These are phyloP conservation scores for Drosophila asahinai DNA, from an alignment of 1,140 invertebrate genomes.

Conservation along the genomic window DNA sequence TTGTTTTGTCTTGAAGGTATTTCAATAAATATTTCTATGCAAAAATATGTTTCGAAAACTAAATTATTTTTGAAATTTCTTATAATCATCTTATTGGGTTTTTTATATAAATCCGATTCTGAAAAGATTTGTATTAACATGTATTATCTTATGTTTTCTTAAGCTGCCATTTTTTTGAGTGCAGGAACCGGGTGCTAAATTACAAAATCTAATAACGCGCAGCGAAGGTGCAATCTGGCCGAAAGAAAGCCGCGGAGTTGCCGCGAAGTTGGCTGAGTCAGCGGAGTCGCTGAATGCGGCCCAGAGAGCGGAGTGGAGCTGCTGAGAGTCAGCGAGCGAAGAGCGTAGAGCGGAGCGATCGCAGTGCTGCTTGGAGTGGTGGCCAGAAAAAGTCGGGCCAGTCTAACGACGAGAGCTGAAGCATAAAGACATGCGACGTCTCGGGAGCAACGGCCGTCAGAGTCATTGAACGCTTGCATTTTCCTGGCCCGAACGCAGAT, in stretches of 20 bases:
- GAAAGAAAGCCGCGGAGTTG: constrained; percentile 48
- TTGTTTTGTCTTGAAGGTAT: background rate
- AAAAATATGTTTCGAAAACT: too few species aligned
- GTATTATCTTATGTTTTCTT: background rate
- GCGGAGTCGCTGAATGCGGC: constrained; percentile 56
- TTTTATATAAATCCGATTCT: too few species aligned
- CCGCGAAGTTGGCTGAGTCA: constrained; percentile 44
- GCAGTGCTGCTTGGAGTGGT: constrained; percentile 43
- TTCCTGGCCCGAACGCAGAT: constrained; percentile 30
- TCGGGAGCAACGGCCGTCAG: constrained; percentile 81
- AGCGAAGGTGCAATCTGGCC: constrained; percentile 54
- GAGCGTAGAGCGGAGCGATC: constrained; percentile 28
- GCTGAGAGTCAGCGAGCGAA: constrained; percentile 16
- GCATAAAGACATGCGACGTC: constrained; percentile 78
- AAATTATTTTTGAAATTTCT: too few species aligned
- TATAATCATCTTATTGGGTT: too few species aligned
- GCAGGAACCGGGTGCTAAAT: constrained; percentile 55
- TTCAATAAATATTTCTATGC: background rate
- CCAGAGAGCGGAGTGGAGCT: constrained; percentile 10
- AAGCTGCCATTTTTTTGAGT: background rate
- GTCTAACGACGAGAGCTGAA: constrained; percentile 81
- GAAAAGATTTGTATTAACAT: too few species aligned
- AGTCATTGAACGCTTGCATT: constrained; percentile 76
- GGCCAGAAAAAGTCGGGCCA: constrained; percentile 64
- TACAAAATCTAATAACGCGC: constrained; percentile 73